Evolutionary conservation across 2,888 invertebrate genomes (phyloP), one percentile per base, ranked within the genome.

Genomic region (Tenthredo livida): DNA sequence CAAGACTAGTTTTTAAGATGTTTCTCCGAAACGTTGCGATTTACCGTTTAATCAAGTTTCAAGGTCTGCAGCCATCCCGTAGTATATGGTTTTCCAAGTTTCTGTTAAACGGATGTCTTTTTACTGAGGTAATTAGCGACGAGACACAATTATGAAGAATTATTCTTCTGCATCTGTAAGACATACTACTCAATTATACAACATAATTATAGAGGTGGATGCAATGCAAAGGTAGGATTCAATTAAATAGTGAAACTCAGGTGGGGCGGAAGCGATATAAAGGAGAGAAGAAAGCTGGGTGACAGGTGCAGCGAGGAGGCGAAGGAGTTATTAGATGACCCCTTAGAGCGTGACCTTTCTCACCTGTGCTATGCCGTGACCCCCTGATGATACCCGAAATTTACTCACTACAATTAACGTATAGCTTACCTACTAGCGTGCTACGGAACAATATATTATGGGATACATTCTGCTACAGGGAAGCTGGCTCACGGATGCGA

Each of bases 301-400:
- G 67, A 83, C 83, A 83, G 83, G 67, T 83, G 83, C 70, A 33
- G 43, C 40, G 15, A 61, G 6, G 83, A 80, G 33, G 80, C 21
- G 40, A 83, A 15, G 67, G 50, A 47, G 70, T 47, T 37, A 83
- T 83, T 83, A 83, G 47, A 43, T 50, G 83, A 70, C 21, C 83
- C 70, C 21, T 65, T 21, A 29, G 61, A 83, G 83, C 83, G 47
- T 83, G 83, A 83, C 83, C 80, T 29, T 29, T 15, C 83, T 58
- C 83, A 83, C 83, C 83, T 67, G 83, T 17, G 65, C 40, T 65
- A 7, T 58, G 7, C 83, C 83, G 70, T 83, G 50, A 47, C 65
- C 67, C 40, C 40, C 15, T 12, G 17, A 83, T 33, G 40, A 80
- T 70, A 25, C 83, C 83, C 47, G n/a, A 83, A 83, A 83, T 83